Conservation (phyloP, 2,888 invertebrate species). For the Sarcophaga rosellei region DNA sequence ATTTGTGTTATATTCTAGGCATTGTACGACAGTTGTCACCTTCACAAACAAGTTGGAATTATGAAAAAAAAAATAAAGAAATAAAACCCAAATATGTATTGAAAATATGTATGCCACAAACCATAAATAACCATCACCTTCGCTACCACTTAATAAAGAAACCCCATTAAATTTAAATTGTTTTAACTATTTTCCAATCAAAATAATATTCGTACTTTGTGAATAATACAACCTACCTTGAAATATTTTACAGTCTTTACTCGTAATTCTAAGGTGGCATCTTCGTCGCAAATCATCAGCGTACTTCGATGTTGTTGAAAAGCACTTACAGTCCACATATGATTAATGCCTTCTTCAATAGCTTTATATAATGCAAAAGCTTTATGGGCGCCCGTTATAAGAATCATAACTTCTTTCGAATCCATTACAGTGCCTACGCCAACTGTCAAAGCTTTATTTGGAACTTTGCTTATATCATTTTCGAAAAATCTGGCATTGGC, state of each 20-base stretch:
- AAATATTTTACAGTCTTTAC: constrained; percentile 99
- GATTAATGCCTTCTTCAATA: constrained; percentile 98
- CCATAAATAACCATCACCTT: too few relatives aligned
- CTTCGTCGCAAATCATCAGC: constrained; percentile 98
- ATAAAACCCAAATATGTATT: too few relatives aligned
- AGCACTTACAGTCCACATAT: constrained; percentile 99
- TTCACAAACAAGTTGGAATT: too few relatives aligned
- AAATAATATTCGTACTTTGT: too few relatives aligned
- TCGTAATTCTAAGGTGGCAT: constrained; percentile 96
- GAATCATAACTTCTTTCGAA: constrained; percentile 98
- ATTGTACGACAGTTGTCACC: too few relatives aligned
- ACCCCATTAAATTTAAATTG: too few relatives aligned
- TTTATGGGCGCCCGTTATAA: constrained; percentile 98
- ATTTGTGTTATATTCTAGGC: too few relatives aligned
- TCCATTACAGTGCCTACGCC: constrained; percentile 99
- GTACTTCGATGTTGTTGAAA: constrained; percentile 97
- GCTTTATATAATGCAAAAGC: constrained; percentile 98
- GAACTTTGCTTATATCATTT: constrained; percentile 96
- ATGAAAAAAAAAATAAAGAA: too few relatives aligned
- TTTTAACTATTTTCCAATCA: too few relatives aligned
- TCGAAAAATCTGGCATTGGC: constrained; percentile 99
- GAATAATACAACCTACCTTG: constrained; percentile 84
- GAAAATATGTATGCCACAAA: too few relatives aligned
- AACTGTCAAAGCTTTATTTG: constrained; percentile 97
- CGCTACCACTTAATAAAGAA: too few relatives aligned